Base-by-base conservation (phyloP, 2,113 vertebrate genomes). In the Rhinoptilus africanus region DNA sequence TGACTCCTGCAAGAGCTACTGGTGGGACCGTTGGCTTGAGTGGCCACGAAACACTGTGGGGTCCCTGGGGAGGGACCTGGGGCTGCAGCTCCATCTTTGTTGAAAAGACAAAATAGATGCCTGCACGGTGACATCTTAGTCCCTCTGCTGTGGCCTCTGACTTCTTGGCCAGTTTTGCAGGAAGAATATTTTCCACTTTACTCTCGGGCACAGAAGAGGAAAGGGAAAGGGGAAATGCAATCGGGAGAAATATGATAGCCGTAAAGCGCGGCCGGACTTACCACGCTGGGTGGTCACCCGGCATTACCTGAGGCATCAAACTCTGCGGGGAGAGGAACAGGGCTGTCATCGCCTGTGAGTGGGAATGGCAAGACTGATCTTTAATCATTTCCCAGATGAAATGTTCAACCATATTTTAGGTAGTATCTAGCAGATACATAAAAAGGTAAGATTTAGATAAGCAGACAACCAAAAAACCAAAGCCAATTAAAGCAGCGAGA, bases 21-120 rank as follows among this genome's bases (percentile, higher is more conserved):
- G 47, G 8, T 22, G 35, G 1, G 14, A 24, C 8, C 0, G 1
- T 12, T n/a, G 60, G 3, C 47, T 69, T 2, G 1, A 18, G 18
- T 24, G 56, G 22, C 37, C 64, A 48, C 1, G 3, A 79, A 92
- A 48, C 35, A 23, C 56, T 4, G 22, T 4, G 51, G 17, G 9
- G 7, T 35, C 20, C 37, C 28, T 66, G 34, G 8, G 41, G 27
- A 74, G 3, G 20, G 21, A 47, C 30, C 24, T 43, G 66, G 26
- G 13, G 12, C 11, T 50, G 27, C 56, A 16, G 2, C 9, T 51
- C 47, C 23, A 5, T 22, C 71, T 57, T 35, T 39, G 64, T 8
- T 28, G 48, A 34, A 37, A 48, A 37, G 20, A 53, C 21, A 60
- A 79, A 66, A 23, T 3, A 56, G 18, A 21, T 69, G 10, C 8